Evolutionary conservation across 2,113 vertebrate genomes (phyloP), one percentile per base, ranked within the genome.

Genomic region (Gallinago paraguaiae): DNA sequence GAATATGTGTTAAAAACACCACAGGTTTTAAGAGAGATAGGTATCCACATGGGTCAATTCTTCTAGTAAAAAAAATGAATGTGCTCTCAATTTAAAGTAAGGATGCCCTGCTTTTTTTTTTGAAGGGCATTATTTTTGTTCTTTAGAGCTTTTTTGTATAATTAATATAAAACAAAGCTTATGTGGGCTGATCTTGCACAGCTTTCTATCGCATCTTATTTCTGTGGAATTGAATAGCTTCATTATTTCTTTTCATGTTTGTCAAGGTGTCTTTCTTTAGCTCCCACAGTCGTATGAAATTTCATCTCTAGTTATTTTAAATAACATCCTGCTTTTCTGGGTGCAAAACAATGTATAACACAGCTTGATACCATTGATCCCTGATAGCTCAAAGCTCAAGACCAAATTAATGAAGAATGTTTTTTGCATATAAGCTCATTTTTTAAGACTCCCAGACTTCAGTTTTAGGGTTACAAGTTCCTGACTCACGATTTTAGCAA

Each of bases 231-330:
- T 76, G 18, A 87, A 87, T 57, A 82, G 7, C 27, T 60, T 64
- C 5, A 10, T 61, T 86, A 4, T 68, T 82, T 86, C 77, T 80
- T 81, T 77, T 30, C 12, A 6, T 56, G 13, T 80, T 82, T 81
- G 20, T 82, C 27, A 84, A 79, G 30, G 20, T 89, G 57, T 76
- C 50, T 90, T 83, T 92, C 65, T 61, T 89, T 82, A 78, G 17
- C 50, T 92, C 31, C 51, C 24, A 51, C 9, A 72, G 37, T 65
- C n/a, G 50, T 56, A 78, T 68, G 65, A 72, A 92, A 95, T 92
- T 86, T 81, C 17, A 90, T 79, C 35, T 91, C n/a, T 43, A 82
- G 63, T 57, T 95, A 65, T 78, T 92, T 96, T 72, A 91, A 59
- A 76, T 75, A 93, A 88, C 41, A 82, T 72, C 37, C 50, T 87